Base-by-base conservation (phyloP, 23 tunicate species). In the Diplosoma virens region DNA sequence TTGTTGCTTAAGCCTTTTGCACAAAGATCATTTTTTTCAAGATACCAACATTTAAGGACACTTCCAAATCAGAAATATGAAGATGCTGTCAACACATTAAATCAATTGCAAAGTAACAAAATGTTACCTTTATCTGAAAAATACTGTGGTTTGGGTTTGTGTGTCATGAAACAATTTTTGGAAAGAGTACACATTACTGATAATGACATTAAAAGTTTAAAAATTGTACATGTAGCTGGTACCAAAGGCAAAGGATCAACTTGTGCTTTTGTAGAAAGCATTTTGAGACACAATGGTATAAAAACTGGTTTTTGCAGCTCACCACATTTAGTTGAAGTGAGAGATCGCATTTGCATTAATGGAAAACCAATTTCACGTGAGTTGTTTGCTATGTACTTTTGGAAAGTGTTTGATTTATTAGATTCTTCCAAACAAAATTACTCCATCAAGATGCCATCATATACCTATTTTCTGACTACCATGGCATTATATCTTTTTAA, bases 181-280 rank as follows among this genome's bases (percentile, higher is more conserved):
- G 33, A 85, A 6, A 64, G 97, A 41, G 76, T 77, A 1, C 45
- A 73, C 1, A 30, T 91, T n/a, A 59, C 87, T 0, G 78, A 91
- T 3, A 36, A 75, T 18, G 91, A 91, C 33, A 4, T 91, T 18
- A 67, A 68, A 16, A 55, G 58, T 3, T 18, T 91, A 48, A 84
- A 75, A 0, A 33, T 85, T 16, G 59, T 85, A 5, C 97, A 91
- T 47, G 75, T 91, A 30, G 71, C 78, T 46, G 97, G 97, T 25
- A 91, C 97, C 27, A 91, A 91, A 66, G 97, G 97, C 22, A 94
- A 94, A 69, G 98, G 98, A 0, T 87, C 98, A 66, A 94, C 98
- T 5, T 87, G 94, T 71, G 95, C 98, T 26, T 78, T 94, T 63
- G 86, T 88, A 22, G 98, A 94, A 64, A 79, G 90, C 34, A 83